Evolutionary conservation across 1,140 invertebrate genomes (phyloP), one percentile per base, ranked within the genome.

Genomic region (Drosophila busckii): DNA sequence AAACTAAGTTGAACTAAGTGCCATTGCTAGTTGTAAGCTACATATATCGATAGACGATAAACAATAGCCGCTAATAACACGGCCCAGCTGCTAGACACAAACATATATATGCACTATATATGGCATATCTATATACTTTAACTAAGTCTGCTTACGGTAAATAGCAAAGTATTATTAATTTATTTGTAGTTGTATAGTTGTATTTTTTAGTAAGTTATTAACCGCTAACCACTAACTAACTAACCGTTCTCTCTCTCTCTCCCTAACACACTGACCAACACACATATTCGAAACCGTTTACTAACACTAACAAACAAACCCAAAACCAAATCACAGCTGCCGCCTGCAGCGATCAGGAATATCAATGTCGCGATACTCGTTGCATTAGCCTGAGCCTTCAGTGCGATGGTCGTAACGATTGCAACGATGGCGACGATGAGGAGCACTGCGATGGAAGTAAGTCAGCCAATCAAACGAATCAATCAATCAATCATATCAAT

Each of bases 361-460:
- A 92, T 75, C 89, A 87, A 69, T 93, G 92, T 85, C 75, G 82
- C 61, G 90, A 91, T 62, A 82, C 88, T 23, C 75, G 58, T 35
- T 90, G 90, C 70, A 87, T 90, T 48, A 88, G 75, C 58, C 65
- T 46, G 42, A 55, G 56, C 61, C 85, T 62, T 76, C 88, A 83
- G 42, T 97, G 95, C 87, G 91, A 96, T 87, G 88, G 89, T 40
- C 86, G 89, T 46, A 67, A 85, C 25, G 93, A 96, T 87, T 96
- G 95, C 88, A 78, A 87, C 6, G 90, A 92, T 86, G 89, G 89
- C 37, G 93, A 92, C 85, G 94, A 96, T 85, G 95, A 96, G 89
- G 73, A 88, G 46, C 84, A 89, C 48, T 93, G 92, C 78, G 83
- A 90, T 88, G 73, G 76, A 73, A 86, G 85, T 87, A 71, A 85